phyloP scores from a whole-genome alignment of 2,888 invertebrate genomes.

The Drosophila gaucha region DNA sequence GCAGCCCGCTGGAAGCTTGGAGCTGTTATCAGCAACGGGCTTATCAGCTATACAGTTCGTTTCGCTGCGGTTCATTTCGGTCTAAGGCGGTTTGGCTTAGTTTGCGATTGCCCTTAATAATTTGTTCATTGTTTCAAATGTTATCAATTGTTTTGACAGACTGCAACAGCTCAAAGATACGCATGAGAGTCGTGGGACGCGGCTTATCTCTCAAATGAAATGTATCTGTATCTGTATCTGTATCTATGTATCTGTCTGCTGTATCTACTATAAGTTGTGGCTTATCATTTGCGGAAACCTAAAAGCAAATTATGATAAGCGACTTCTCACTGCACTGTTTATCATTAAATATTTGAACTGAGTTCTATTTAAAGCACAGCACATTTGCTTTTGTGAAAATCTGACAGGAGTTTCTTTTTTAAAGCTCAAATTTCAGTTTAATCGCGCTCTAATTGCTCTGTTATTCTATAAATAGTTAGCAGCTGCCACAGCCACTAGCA shows the following conservation, averaged over 20 bases:
- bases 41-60: constrained; percentile 31
- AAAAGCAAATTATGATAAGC: constrained; percentile 25
- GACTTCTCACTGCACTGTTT: constrained; percentile 19
- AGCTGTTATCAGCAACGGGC: constrained; percentile 11
- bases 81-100: constrained; percentile 54
- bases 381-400: background rate
- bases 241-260: constrained; percentile 2
- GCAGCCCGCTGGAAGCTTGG: constrained; percentile 17
- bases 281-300: constrained; percentile 52
- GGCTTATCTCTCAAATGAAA: constrained; percentile 23
- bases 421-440: constrained; percentile 3
- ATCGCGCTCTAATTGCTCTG: constrained; percentile 25
- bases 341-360: constrained; percentile 37
- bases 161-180: constrained; percentile 17
- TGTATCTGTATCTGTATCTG: constrained; percentile 18
- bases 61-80: constrained; percentile 47
- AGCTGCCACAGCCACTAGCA: constrained; percentile 9
- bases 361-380: constrained; percentile 37
- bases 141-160: constrained; percentile 33
- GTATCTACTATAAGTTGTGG: constrained; percentile 17
- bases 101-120: constrained; percentile 46
- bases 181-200: constrained; percentile 5
- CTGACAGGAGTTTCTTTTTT: background rate
- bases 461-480: constrained; percentile 24
- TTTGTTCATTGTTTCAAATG: constrained; percentile 33